These are phyloP conservation scores for Aproaerema taeniolella DNA, from an alignment of 2,888 invertebrate genomes.

Conservation along the genomic window DNA sequence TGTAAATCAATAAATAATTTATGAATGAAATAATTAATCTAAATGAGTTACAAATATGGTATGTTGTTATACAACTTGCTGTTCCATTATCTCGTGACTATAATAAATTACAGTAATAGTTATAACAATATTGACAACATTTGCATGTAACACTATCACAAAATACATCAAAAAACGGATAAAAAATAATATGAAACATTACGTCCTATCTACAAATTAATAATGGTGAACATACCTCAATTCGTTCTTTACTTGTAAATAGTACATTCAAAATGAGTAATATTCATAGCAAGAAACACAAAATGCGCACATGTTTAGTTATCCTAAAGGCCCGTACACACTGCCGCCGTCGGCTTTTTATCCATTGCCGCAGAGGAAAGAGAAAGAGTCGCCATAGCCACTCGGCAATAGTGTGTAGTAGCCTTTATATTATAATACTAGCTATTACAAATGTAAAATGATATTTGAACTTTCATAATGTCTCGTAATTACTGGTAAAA, in stretches of 20 bases:
- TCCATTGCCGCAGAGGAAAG: no score
- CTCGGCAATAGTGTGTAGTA: no score
- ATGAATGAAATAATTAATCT: conserved; percentile 30
- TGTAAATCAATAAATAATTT: conserved; percentile 45
- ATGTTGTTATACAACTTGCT: conserved; percentile 27
- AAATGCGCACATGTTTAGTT: neutral
- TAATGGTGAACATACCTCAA: neutral
- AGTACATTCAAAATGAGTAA: neutral
- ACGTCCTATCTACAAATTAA: conserved; percentile 7
- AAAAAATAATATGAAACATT: conserved; percentile 7
- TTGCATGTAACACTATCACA: conserved; percentile 9
- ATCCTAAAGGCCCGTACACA: no score
- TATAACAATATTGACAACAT: no score
- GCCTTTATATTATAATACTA: no score
- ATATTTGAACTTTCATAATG: no score
- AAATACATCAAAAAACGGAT: neutral
- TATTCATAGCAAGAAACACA: neutral
- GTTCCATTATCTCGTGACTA: conserved; percentile 11
- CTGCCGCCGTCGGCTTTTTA: no score
- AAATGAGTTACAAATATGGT: conserved; percentile 19
- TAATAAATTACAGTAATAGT: conserved; percentile 1
- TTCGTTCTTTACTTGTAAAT: neutral
- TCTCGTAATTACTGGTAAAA: no score
- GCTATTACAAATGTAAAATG: no score
- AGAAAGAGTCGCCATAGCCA: no score